A percentile compares a stretch with the other conserved stretches of the same genome.
These are phyloP conservation scores for Exocentrus adspersus DNA, from an alignment of 2,888 invertebrate species.

Conservation along the genomic window DNA sequence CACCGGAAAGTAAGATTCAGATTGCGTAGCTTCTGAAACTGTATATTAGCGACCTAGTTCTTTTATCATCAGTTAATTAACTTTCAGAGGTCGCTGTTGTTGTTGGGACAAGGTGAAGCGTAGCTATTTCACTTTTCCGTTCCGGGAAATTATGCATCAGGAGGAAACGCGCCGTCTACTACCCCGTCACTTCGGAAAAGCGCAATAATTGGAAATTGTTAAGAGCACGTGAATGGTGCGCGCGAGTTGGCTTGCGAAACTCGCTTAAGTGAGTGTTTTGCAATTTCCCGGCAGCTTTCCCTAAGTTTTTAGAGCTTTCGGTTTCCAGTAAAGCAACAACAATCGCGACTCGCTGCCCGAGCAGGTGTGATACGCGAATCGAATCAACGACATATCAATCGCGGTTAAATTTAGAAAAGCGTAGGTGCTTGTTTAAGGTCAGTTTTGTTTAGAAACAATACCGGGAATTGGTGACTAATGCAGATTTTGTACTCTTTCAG, in stretches of 20 bases:
- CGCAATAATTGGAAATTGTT: neutral
- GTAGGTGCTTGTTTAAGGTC: slow-evolving; percentile 1
- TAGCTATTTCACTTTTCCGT: too few species aligned
- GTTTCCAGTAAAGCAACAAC: slow-evolving; percentile 40
- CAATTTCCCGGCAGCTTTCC: slow-evolving; percentile 37
- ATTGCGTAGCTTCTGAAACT: too few species aligned
- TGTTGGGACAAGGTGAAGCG: too few species aligned
- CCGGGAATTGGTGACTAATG: neutral
- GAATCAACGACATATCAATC: neutral
- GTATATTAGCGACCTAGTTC: too few species aligned
- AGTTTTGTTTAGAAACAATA: slow-evolving; percentile 5
- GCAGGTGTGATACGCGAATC: slow-evolving; percentile 15
- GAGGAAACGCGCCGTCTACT: neutral
- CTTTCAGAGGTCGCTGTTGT: too few species aligned
- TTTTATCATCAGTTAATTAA: too few species aligned
- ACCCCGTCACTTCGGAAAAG: slow-evolving; percentile 5
- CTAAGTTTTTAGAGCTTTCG: slow-evolving; percentile 42
- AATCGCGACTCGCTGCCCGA: slow-evolving; percentile 26
- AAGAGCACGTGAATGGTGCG: slow-evolving; percentile 32
- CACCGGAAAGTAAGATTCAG: too few species aligned
- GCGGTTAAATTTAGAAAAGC: slow-evolving; percentile 4
- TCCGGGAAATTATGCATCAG: too few species aligned
- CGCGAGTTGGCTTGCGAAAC: slow-evolving; percentile 44
- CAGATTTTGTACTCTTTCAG: neutral
- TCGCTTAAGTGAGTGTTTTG: slow-evolving; percentile 42